Conservation (phyloP, 2,113 vertebrate species). For the Tyrannus savana region DNA sequence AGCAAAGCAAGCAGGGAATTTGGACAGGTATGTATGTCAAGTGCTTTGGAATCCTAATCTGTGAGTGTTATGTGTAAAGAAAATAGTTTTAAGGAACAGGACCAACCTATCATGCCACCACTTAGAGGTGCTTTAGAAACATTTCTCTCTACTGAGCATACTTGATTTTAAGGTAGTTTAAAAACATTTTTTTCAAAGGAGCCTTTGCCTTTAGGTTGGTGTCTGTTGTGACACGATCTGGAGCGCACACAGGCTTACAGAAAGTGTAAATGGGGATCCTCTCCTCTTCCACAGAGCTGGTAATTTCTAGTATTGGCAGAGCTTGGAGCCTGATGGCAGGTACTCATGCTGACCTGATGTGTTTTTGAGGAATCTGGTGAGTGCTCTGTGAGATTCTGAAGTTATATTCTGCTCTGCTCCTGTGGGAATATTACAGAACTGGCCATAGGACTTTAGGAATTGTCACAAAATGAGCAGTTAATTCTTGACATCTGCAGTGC, state of each 20-base stretch:
- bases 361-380: conserved; percentile 42
- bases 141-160: not conserved
- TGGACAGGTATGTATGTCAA: not conserved
- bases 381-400: not conserved
- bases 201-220: not conserved
- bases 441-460: not conserved
- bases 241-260: accelerated
- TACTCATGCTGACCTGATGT: not conserved
- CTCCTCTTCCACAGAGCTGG: not conserved
- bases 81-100: not conserved
- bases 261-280: not conserved
- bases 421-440: not conserved
- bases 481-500: conserved; percentile 45
- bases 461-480: not conserved
- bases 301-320: not conserved
- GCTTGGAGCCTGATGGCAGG: not conserved
- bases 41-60: not conserved
- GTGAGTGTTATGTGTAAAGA: not conserved
- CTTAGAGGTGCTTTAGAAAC: not conserved
- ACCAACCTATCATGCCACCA: not conserved
- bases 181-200: not conserved
- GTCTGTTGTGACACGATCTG: not conserved
- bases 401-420: not conserved
- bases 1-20: not conserved
- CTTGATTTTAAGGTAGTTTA: not conserved